Base-by-base conservation (phyloP, 1,140 invertebrate genomes). In the Harlomillsia oculata region DNA sequence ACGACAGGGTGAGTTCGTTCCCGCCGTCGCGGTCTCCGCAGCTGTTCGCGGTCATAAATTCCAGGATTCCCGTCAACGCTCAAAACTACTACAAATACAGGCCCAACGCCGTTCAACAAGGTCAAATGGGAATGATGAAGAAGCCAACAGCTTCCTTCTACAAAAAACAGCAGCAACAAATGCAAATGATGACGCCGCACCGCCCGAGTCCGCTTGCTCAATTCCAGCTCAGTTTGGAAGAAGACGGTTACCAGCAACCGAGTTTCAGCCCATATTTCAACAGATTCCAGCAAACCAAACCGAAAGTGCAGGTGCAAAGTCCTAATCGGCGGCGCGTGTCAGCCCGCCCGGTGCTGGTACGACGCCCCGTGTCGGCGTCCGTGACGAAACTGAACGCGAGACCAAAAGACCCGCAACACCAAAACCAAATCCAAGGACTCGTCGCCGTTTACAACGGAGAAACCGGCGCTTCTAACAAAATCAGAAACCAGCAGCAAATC, bases 21-120 rank as follows among this genome's bases (percentile, higher is more conserved):
- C 63, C 63, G 14, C 63, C 63, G 0, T 62, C 59, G 14, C 25
- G 63, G 2, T 56, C 45, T 26, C 63, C 63, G 26, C 18, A 51
- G 16, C 39, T 65, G 2, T 60, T 46, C 18, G 59, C 63, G 14
- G 49, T 65, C 5, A 59, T 48, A 11, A 48, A 48, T n/a, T 48
- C 45, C 29, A 48, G 34, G 34, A 48, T 48, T 11, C 45, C 45
- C 21, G 45, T 48, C 0, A 48, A 48, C 18, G 2, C 21, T 5
- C n/a, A 48, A 20, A 32, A 32, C 45, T 20, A 32, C 14, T 32
- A 48, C 45, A 32, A 32, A 48, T 32, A 32, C 28, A 48, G 13
- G 28, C 16, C 30, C 45, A 48, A 46, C 23, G 20, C 16, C 45
- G 28, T 2, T 32, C 29, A 32, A 30, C 3, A 20, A 4, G 16